These are phyloP conservation scores for Hippocampus comes DNA, from an alignment of 2,113 vertebrate genomes.

Conservation along the genomic window DNA sequence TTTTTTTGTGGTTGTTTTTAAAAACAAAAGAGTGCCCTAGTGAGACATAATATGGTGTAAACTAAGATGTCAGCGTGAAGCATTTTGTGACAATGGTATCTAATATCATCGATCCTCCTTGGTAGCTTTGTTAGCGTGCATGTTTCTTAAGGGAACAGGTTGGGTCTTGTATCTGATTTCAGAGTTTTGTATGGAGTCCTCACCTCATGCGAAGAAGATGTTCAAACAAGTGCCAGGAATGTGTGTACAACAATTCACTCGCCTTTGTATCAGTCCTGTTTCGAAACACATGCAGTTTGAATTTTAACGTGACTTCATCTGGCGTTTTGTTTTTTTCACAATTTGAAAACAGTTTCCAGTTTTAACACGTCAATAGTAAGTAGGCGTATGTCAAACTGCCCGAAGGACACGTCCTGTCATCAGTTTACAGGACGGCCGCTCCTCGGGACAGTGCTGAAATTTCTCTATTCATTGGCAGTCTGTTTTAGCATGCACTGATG, in stretches of 20 bases:
- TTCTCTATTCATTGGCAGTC: too few species aligned
- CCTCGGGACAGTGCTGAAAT: too few species aligned
- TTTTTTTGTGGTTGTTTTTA: background rate
- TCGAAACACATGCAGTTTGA: background rate
- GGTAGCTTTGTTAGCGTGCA: conserved; percentile 20
- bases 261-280: too few species aligned
- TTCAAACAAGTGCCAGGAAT: background rate
- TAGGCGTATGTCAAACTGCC: too few species aligned
- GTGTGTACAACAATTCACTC: background rate
- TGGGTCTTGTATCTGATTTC: conserved; percentile 2
- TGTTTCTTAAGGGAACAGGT: background rate
- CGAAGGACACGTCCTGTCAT: too few species aligned
- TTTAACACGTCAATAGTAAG: too few species aligned
- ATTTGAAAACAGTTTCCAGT: too few species aligned
- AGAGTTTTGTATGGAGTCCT: conserved; percentile 14
- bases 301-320: too few species aligned
- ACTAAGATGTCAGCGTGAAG: conserved; percentile 13
- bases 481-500: too few species aligned
- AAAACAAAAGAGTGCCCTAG: background rate
- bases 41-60: background rate
- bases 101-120: conserved; percentile 27
- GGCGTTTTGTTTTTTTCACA: too few species aligned
- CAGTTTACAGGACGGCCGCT: too few species aligned
- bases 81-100: conserved; percentile 26
- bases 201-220: background rate